A percentile compares a stretch with the other conserved stretches of the same genome.
These are phyloP conservation scores for Onychomys leucogaster DNA, from an alignment of 2,797 vertebrate species.

Conservation along the genomic window DNA sequence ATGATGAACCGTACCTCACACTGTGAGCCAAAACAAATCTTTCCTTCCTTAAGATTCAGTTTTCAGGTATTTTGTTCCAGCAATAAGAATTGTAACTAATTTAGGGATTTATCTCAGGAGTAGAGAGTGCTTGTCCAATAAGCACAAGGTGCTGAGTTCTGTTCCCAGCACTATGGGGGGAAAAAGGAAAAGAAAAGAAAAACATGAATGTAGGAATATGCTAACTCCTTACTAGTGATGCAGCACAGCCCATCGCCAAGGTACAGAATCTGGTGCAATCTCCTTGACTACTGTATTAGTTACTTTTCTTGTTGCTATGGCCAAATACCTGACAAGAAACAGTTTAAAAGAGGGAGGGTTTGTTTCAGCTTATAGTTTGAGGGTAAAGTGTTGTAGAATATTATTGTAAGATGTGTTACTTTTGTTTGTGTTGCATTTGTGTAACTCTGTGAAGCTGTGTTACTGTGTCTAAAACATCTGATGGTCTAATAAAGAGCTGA, in stretches of 20 bases:
- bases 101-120: not conserved
- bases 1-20: not conserved
- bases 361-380: not conserved
- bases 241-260: not conserved
- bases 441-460: no score
- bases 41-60: not conserved
- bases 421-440: no score
- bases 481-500: no score
- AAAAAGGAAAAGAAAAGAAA: no score
- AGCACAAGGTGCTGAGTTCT: not conserved
- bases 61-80: not conserved
- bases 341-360: not conserved
- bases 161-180: not conserved
- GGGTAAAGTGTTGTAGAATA: not conserved
- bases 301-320: not conserved
- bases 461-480: no score
- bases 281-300: not conserved
- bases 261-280: not conserved
- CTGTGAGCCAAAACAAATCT: not conserved
- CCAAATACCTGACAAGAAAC: not conserved
- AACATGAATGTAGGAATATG: not conserved
- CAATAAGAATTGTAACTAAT: not conserved
- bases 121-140: not conserved
- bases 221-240: not conserved
- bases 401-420: no score